Conservation (phyloP, 2,113 vertebrate species). For the Malurus melanocephalus region DNA sequence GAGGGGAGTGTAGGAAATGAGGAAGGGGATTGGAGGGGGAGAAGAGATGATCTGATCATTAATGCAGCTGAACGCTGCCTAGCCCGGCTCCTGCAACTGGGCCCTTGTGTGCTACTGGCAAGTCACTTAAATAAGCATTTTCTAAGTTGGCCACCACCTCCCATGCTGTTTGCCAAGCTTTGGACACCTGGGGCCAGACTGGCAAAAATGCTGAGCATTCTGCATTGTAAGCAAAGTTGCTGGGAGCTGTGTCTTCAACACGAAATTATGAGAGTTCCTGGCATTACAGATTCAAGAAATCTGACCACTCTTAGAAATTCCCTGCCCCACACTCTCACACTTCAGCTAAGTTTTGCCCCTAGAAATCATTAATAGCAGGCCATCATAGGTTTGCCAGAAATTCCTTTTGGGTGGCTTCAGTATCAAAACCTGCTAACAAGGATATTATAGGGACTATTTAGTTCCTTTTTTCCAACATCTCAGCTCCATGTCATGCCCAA, state of each 20-base stretch:
- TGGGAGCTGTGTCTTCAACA: slow-evolving; percentile 8
- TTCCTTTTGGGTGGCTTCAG: background rate
- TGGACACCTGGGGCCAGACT: slow-evolving; percentile 2
- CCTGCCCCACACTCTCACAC: background rate
- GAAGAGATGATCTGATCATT: slow-evolving; percentile 28
- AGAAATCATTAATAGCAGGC: background rate
- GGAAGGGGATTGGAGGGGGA: slow-evolving; percentile 33
- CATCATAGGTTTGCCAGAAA: background rate
- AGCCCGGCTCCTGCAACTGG: background rate
- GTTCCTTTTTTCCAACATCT: background rate
- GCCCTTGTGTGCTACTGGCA: slow-evolving; percentile 37
- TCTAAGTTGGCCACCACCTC: slow-evolving; percentile 21
- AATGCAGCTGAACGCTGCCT: background rate
- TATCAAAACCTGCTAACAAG: background rate
- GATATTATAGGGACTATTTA: background rate
- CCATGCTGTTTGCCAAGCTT: slow-evolving; percentile 19
- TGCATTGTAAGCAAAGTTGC: background rate
- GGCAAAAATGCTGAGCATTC: background rate
- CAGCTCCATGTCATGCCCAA: background rate
- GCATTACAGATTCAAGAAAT: background rate
- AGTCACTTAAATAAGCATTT: slow-evolving; percentile 38
- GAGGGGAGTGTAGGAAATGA: slow-evolving; percentile 24
- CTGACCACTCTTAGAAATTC: background rate
- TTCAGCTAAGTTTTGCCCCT: background rate
- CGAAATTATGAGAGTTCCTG: background rate